Percentiles rank a stretch among this genome's conserved stretches.
Evolutionary conservation across 2,113 vertebrate genomes (phyloP).

Genomic region (Epinephelus lanceolatus): DNA sequence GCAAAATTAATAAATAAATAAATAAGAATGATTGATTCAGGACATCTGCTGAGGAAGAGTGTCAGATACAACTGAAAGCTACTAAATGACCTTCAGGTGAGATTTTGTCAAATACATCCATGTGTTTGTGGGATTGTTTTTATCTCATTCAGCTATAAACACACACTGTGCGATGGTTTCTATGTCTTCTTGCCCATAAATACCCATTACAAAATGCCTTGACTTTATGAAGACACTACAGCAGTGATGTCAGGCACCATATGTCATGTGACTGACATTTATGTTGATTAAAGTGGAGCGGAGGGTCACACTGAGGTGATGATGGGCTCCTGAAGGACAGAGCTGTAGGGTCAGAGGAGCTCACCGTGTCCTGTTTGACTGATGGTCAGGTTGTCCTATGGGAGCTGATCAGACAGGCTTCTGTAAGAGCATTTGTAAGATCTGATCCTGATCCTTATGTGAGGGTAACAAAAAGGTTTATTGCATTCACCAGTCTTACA

Average conservation of each 20-base stretch:
- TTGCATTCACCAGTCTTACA: not conserved
- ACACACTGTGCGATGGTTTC: not conserved
- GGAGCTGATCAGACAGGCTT: not conserved
- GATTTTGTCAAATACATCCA: not conserved
- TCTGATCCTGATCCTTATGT: not conserved
- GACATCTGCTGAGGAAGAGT: not conserved
- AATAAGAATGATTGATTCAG: too few relatives aligned
- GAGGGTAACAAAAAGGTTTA: not conserved
- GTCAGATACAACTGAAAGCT: not conserved
- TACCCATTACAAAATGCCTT: not conserved
- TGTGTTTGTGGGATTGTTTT: not conserved
- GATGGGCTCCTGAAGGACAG: conserved; percentile 46
- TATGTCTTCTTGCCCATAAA: not conserved
- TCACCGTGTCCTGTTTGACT: conserved; percentile 21
- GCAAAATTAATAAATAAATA: too few relatives aligned
- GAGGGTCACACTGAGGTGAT: conserved; percentile 17
- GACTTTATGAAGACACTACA: conserved; percentile 28
- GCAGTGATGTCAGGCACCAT: conserved; percentile 32
- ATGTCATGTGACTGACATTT: conserved; percentile 38
- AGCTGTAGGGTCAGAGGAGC: conserved; percentile 7
- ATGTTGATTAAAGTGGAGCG: conserved; percentile 50
- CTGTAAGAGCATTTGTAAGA: not conserved
- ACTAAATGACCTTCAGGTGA: not conserved
- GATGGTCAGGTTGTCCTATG: not conserved
- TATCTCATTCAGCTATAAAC: not conserved